Evolutionary conservation across 1,140 invertebrate species (phyloP).

Genomic region (Zelostemma sp.): DNA sequence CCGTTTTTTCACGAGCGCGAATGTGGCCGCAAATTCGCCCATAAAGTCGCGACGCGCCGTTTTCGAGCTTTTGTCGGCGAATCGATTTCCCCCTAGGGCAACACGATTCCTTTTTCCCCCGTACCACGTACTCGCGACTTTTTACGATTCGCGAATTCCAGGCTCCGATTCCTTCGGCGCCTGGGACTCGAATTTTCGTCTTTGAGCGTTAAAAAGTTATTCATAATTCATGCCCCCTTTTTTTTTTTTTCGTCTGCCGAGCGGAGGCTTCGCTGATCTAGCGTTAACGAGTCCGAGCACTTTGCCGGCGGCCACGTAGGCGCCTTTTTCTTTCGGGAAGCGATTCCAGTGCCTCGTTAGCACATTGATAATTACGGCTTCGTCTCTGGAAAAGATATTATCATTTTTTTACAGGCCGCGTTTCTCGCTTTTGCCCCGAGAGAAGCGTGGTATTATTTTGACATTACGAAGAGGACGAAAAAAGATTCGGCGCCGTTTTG

Average conservation of each 20-base stretch:
- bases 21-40: slow-evolving; percentile 19
- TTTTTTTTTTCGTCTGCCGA: slow-evolving; percentile 20
- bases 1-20: not conserved
- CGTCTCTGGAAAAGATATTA: slow-evolving; percentile 40
- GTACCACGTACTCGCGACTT: not conserved
- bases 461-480: slow-evolving; percentile 36
- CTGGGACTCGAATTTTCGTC: not conserved
- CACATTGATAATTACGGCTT: slow-evolving; percentile 45
- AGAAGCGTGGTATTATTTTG: slow-evolving; percentile 39
- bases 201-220: slow-evolving; percentile 21
- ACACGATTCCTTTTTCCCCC: not conserved
- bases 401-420: slow-evolving; percentile 41
- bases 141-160: not conserved
- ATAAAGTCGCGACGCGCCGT: slow-evolving; percentile 31
- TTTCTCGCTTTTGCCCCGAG: slow-evolving; percentile 41
- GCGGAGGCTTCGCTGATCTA: slow-evolving; percentile 21
- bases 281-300: slow-evolving; percentile 42
- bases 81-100: not conserved
- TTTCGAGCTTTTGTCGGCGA: slow-evolving; percentile 14
- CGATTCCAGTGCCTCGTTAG: slow-evolving; percentile 45
- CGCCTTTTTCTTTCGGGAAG: slow-evolving; percentile 43
- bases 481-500: too few relatives aligned
- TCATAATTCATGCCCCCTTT: slow-evolving; percentile 34
- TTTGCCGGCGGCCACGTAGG: slow-evolving; percentile 33
- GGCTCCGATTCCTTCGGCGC: not conserved